Percentiles rank a stretch among this genome's conserved stretches.
Evolutionary conservation across 2,888 invertebrate species (phyloP).

Genomic region (Drosophila meridiana): DNA sequence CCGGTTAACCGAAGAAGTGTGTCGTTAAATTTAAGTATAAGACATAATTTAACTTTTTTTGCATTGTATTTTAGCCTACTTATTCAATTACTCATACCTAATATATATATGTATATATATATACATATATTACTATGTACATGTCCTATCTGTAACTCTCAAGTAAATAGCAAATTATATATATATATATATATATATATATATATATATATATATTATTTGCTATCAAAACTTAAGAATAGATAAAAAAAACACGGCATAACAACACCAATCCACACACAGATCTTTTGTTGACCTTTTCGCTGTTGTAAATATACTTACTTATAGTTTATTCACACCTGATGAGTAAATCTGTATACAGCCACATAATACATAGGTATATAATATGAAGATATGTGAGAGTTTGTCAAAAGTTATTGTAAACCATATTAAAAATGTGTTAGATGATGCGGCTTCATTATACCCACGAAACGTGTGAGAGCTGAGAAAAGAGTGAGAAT

Average conservation of each 20-base stretch:
- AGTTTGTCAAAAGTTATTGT: slow-evolving; percentile 64
- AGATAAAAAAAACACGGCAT: slow-evolving; percentile 34
- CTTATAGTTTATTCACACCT: slow-evolving; percentile 35
- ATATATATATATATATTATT: slow-evolving; percentile 27
- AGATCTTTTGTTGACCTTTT: slow-evolving; percentile 67
- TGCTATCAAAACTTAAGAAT: slow-evolving; percentile 48
- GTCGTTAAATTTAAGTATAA: slow-evolving; percentile 65
- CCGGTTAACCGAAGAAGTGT: slow-evolving; percentile 49
- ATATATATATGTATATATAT: background rate
- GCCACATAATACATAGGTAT: slow-evolving; percentile 28
- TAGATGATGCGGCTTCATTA: slow-evolving; percentile 41
- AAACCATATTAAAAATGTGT: slow-evolving; percentile 45
- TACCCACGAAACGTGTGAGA: slow-evolving; percentile 31
- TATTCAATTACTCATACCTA: slow-evolving; percentile 43
- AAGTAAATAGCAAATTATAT: slow-evolving; percentile 21
- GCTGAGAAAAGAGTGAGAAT: slow-evolving; percentile 7
- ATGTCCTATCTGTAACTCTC: slow-evolving; percentile 50
- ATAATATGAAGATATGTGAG: slow-evolving; percentile 29
- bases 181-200: slow-evolving; percentile 22
- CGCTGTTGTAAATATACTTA: slow-evolving; percentile 74
- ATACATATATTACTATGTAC: slow-evolving; percentile 46
- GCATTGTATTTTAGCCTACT: slow-evolving; percentile 71
- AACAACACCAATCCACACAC: slow-evolving; percentile 31
- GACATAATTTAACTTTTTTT: slow-evolving; percentile 66
- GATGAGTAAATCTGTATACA: slow-evolving; percentile 22